Percentiles rank a stretch among this genome's conserved stretches.
Evolutionary conservation across 2,113 vertebrate species (phyloP).

Genomic region (Hemiscyllium ocellatum): DNA sequence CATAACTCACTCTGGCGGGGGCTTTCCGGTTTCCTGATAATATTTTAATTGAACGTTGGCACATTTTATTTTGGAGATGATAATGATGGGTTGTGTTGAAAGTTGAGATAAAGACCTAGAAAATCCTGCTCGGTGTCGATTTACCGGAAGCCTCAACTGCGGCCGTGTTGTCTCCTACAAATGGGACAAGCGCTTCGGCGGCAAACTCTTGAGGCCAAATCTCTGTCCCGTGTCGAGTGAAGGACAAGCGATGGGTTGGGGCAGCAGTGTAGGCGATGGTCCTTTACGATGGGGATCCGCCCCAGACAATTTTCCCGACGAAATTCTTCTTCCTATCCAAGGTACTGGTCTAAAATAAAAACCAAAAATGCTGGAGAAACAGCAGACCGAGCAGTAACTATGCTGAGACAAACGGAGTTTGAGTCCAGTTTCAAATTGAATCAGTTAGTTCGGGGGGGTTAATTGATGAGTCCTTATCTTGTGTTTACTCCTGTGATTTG

Average conservation of each 20-base stretch:
- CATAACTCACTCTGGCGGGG: background rate
- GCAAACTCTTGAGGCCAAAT: background rate
- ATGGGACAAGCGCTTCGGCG: background rate
- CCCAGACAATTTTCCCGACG: background rate
- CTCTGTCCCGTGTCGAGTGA: background rate
- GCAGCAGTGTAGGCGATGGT: background rate
- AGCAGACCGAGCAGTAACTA: no score
- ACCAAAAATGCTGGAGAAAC: no score
- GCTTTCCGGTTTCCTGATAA: background rate
- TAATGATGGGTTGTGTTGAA: background rate
- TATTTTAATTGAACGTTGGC: background rate
- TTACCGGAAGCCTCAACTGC: no score
- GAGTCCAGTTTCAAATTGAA: no score
- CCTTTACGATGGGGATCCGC: background rate
- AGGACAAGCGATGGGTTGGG: background rate
- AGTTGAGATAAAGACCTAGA: background rate
- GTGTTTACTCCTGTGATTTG: no score
- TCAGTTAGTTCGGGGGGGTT: no score
- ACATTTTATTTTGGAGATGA: background rate
- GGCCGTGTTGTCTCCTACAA: background rate
- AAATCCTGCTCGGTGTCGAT: background rate
- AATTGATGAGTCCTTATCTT: no score
- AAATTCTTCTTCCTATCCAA: background rate
- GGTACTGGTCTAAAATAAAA: background rate
- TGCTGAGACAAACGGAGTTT: no score